Conservation (phyloP, 2,888 invertebrate genomes). For the Mythimna lalbum region DNA sequence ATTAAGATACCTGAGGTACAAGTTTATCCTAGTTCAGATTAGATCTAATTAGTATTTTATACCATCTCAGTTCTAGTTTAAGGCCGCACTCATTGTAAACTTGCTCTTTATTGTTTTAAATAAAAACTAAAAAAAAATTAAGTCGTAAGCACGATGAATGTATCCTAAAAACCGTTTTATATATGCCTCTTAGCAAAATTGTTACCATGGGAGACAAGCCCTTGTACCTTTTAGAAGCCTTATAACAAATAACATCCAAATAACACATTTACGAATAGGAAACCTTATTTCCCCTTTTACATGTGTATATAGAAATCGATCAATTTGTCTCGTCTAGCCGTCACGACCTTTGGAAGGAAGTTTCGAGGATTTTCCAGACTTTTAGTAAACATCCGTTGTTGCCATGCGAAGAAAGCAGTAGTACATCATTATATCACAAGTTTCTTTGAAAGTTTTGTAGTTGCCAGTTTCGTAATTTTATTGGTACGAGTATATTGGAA, state of each 20-base stretch:
- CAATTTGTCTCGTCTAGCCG: slow-evolving; percentile 21
- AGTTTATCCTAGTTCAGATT: too few relatives aligned
- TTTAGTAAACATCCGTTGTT: slow-evolving; percentile 27
- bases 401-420: not conserved
- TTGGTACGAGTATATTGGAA: not conserved
- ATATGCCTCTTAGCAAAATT: too few relatives aligned
- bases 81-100: too few relatives aligned
- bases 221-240: not conserved
- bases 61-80: too few relatives aligned
- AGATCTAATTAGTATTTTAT: too few relatives aligned
- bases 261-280: slow-evolving; percentile 15
- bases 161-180: too few relatives aligned
- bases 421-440: slow-evolving; percentile 9
- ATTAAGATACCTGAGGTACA: too few relatives aligned
- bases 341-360: slow-evolving; percentile 14
- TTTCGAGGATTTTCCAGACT: slow-evolving; percentile 25
- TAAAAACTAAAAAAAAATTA: too few relatives aligned
- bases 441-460: slow-evolving; percentile 8
- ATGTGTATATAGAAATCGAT: slow-evolving; percentile 31
- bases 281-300: slow-evolving; percentile 17
- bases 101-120: too few relatives aligned
- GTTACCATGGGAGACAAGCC: not conserved
- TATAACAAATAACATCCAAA: slow-evolving; percentile 21
- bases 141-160: too few relatives aligned
- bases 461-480: not conserved